phyloP scores from a whole-genome alignment of 2,888 invertebrate species.

The Liodrosophila aerea region DNA sequence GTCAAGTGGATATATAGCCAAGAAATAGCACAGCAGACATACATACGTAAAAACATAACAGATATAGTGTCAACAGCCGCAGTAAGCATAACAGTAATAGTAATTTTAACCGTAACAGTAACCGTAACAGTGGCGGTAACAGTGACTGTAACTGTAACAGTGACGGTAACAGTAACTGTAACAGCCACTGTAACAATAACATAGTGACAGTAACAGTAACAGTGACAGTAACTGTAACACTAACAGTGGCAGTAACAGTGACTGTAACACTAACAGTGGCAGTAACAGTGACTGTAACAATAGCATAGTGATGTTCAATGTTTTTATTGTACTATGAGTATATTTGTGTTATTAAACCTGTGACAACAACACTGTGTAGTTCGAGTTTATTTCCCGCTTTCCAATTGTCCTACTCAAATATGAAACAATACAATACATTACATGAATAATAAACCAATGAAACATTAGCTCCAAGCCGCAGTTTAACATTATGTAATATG shows the following conservation, averaged over 20 bases:
- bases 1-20: conserved; percentile 14
- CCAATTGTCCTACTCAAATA: conserved; percentile 35
- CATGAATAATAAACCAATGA: conserved; percentile 66
- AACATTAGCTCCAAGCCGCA: conserved; percentile 76
- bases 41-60: conserved; percentile 28
- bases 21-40: conserved; percentile 24
- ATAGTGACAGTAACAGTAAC: conserved; percentile 21
- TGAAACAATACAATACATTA: conserved; percentile 37
- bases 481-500: conserved; percentile 61
- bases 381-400: conserved; percentile 18
- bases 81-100: conserved; percentile 14
- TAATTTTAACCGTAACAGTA: conserved; percentile 17
- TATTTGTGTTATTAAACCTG: conserved; percentile 34
- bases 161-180: conserved; percentile 22
- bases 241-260: conserved; percentile 10
- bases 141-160: conserved; percentile 8
- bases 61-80: conserved; percentile 7
- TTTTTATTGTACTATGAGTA: conserved; percentile 22
- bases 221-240: conserved; percentile 12
- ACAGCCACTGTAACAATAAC: background rate
- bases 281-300: conserved; percentile 20
- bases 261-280: conserved; percentile 5
- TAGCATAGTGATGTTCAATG: conserved; percentile 23
- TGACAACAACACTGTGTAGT: conserved; percentile 11
- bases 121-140: conserved; percentile 9